A percentile compares a stretch with the other conserved stretches of the same genome.
Evolutionary conservation across 2,888 invertebrate genomes (phyloP).

Genomic region (Melinaea menophilus): DNA sequence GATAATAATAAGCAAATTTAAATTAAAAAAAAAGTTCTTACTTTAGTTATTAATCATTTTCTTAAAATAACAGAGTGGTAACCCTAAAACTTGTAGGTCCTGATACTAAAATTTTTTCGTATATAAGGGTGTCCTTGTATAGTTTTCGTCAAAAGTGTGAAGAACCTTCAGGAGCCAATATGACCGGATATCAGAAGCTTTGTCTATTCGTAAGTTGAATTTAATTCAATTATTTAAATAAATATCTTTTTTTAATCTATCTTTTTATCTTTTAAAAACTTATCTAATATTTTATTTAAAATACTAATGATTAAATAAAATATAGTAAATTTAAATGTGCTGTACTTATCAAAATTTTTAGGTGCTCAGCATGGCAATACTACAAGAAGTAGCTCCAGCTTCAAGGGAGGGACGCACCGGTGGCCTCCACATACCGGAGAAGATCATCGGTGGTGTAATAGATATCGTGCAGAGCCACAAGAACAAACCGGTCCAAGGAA

Average conservation of each 20-base stretch:
- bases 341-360: constrained; percentile 6
- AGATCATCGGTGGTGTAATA: constrained; percentile 69
- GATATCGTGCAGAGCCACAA: constrained; percentile 68
- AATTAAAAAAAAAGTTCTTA: constrained; percentile 1
- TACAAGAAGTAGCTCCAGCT: constrained; percentile 20
- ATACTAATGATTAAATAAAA: too few relatives aligned
- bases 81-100: constrained; percentile 40
- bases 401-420: constrained; percentile 44
- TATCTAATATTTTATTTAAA: not conserved
- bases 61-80: constrained; percentile 29
- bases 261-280: not conserved
- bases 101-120: constrained; percentile 38
- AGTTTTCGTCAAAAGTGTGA: constrained; percentile 43
- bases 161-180: constrained; percentile 39
- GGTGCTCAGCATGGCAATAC: constrained; percentile 13
- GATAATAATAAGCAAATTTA: not conserved
- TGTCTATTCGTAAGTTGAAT: constrained; percentile 50
- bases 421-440: constrained; percentile 61
- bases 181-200: constrained; percentile 46
- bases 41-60: too few relatives aligned
- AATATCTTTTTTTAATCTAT: not conserved
- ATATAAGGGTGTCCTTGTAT: constrained; percentile 64
- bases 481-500: constrained; percentile 48
- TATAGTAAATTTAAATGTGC: not conserved
- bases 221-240: not conserved